Base-by-base conservation (phyloP, 2,888 invertebrate genomes). In the Stenotaenia linearis region DNA sequence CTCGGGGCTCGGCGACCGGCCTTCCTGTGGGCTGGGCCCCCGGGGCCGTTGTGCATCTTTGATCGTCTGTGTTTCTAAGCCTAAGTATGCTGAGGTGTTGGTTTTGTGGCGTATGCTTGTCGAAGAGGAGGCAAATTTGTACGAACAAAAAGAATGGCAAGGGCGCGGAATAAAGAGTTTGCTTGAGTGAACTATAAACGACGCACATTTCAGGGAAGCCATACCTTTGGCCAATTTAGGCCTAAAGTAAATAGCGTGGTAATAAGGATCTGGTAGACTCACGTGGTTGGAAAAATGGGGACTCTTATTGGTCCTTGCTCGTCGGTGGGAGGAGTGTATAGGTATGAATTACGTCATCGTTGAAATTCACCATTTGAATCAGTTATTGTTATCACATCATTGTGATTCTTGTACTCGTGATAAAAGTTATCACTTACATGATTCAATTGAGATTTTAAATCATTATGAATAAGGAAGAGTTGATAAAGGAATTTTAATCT, bases 151-250 rank as follows among this genome's bases (percentile, higher is more conserved):
- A 45, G 45, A 5, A 1, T 61, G 61, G 61, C 61, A 61, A 25
- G 61, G 23, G 2, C 61, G 61, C 25, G 61, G 61, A 25, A 61
- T 61, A 23, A 7, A 25, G 25, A 61, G 25, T 61, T 61, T 61
- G 28, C 61, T 61, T 25, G 23, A 15, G 5, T 61, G 61, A 15
- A 61, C 4, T 25, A 23, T 15, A 7, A 25, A 61, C 61, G 61
- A 61, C 61, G 61, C 61, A 25, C 61, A 61, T 61, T 61, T 61
- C 25, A 61, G 61, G 25, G 61, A 61, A 61, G 61, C 61, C 61
- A 61, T 61, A 61, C 23, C 61, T 61, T 23, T 25, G 25, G 61
- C 61, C 61, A 23, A 61, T 61, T 61, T 23, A 61, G 61, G 61
- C 61, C 61, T 61, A 61, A 1, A 25, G 25, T 61, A 61, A 21